A percentile compares a stretch with the other conserved stretches of the same genome.
Conservation (phyloP, 2,113 vertebrate genomes). For the Leiothrix lutea region DNA sequence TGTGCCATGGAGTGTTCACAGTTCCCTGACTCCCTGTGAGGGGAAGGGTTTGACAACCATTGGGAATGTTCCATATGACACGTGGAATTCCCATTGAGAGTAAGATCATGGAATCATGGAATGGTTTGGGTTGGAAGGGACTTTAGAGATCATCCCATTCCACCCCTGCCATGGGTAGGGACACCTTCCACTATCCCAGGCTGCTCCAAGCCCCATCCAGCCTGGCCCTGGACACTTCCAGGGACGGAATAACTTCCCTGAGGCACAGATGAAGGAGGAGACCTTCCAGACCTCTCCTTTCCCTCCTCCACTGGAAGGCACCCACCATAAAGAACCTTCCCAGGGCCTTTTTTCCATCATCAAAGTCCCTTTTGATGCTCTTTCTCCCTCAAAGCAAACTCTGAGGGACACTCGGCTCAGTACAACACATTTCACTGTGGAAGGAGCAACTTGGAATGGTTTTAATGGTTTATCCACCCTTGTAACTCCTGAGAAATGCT, state of each 20-base stretch:
- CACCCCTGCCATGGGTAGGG: background rate
- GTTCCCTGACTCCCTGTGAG: fast-evolving
- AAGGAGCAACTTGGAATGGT: background rate
- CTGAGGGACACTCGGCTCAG: background rate
- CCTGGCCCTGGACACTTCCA: background rate
- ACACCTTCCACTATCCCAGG: background rate
- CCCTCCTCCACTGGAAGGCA: background rate
- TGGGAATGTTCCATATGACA: background rate
- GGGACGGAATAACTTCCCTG: background rate
- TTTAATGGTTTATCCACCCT: background rate
- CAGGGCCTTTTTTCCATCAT: background rate
- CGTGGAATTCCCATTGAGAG: background rate
- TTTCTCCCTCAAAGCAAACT: background rate
- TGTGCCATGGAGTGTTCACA: background rate
- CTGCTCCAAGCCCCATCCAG: fast-evolving
- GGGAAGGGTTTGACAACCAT: background rate
- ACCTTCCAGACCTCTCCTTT: background rate
- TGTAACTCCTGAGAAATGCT: background rate
- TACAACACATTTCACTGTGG: background rate
- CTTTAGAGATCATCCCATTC: background rate
- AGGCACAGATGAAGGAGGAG: background rate
- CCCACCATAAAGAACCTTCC: background rate
- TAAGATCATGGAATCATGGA: background rate
- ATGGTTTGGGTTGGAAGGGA: background rate
- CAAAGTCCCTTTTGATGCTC: background rate